Conservation (phyloP, 2,888 invertebrate genomes). For the Drosophila rubida region DNA sequence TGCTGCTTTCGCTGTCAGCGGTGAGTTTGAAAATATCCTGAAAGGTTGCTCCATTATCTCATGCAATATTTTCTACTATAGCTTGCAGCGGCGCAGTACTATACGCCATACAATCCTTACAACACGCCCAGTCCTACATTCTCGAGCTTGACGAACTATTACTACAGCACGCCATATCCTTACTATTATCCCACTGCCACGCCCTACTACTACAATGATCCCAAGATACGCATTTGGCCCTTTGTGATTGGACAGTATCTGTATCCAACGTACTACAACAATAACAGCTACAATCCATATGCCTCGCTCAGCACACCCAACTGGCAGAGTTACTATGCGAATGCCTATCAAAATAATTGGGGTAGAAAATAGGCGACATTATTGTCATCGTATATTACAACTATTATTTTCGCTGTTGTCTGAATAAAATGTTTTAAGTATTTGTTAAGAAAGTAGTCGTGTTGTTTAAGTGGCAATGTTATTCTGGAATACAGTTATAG, state of each 20-base stretch:
- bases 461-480: constrained; percentile 8
- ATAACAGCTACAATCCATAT: constrained; percentile 63
- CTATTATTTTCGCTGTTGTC: constrained; percentile 10
- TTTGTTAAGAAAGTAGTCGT: constrained; percentile 2
- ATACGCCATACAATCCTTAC: constrained; percentile 67
- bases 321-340: constrained; percentile 67
- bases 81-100: constrained; percentile 56
- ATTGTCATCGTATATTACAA: background rate
- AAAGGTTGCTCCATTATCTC: background rate
- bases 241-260: constrained; percentile 76
- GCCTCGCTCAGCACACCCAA: constrained; percentile 55
- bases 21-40: constrained; percentile 10
- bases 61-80: constrained; percentile 1
- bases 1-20: constrained; percentile 30
- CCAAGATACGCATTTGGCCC: constrained; percentile 71
- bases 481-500: constrained; percentile 13
- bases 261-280: constrained; percentile 70
- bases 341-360: constrained; percentile 48
- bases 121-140: constrained; percentile 71
- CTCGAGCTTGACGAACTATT: constrained; percentile 64
- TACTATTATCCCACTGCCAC: constrained; percentile 50
- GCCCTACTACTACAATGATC: constrained; percentile 28
- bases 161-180: constrained; percentile 52
- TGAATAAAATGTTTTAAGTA: constrained; percentile 16
- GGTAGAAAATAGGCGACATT: constrained; percentile 60